Percentiles rank a stretch among this genome's conserved stretches.
phyloP scores from a whole-genome alignment of 1,140 invertebrate species.

The Oedothorax gibbosus region DNA sequence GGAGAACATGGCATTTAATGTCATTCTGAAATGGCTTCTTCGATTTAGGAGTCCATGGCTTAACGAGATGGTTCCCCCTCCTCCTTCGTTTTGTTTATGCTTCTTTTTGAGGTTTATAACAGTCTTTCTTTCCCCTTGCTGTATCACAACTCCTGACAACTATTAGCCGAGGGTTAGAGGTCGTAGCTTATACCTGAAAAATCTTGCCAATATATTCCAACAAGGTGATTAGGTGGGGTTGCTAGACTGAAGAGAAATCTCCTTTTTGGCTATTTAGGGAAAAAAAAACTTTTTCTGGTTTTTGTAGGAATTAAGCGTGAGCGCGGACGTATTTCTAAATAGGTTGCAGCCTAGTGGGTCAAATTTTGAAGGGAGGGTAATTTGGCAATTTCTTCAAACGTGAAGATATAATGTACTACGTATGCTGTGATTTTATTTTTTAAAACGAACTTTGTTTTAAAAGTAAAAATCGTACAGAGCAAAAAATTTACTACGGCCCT shows the following conservation, averaged over 20 bases:
- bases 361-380: too few species aligned
- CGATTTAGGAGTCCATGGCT: slow-evolving; percentile 9
- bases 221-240: neutral
- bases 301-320: too few species aligned
- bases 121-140: neutral
- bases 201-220: neutral
- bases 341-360: too few species aligned
- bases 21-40: slow-evolving; percentile 8
- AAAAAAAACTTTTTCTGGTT: too few species aligned
- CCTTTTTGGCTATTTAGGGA: neutral
- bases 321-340: too few species aligned
- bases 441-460: too few species aligned
- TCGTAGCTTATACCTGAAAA: slow-evolving; percentile 11
- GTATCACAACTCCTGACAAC: slow-evolving; percentile 23
- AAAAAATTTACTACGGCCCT: too few species aligned
- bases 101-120: slow-evolving; percentile 35
- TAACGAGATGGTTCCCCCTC: neutral
- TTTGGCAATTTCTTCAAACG: too few species aligned
- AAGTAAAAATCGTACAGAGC: too few species aligned
- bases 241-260: neutral
- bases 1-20: slow-evolving; percentile 12
- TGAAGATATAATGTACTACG: too few species aligned
- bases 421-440: too few species aligned
- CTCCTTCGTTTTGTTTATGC: slow-evolving; percentile 19
- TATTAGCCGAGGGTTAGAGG: slow-evolving; percentile 29